Conservation (phyloP, 2,797 vertebrate species). For the Brachymystax lenok region DNA sequence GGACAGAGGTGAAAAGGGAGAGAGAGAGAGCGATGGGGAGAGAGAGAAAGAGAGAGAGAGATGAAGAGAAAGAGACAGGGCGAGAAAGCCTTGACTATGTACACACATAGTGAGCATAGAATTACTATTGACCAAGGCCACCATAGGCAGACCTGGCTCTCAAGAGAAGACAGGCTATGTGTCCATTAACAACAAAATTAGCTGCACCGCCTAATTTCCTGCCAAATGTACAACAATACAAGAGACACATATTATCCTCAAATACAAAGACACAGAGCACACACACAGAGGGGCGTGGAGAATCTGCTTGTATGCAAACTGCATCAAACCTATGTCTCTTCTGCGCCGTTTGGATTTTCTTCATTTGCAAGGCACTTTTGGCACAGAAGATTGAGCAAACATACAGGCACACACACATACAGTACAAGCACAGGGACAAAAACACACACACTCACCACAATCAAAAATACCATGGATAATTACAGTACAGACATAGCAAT, state of each 20-base stretch:
- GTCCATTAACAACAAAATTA: background rate
- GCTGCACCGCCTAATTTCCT: no score
- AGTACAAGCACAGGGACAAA: background rate
- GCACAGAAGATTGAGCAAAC: background rate
- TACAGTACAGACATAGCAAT: slow-evolving; percentile 36
- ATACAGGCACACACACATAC: background rate
- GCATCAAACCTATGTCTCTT: background rate
- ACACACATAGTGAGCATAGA: no score
- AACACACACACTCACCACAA: background rate
- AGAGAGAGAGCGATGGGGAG: no score
- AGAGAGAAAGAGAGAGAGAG: no score
- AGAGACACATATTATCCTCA: no score
- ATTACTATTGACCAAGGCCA: no score
- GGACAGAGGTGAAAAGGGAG: background rate
- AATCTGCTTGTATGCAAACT: background rate
- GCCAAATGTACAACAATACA: no score
- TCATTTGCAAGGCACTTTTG: background rate
- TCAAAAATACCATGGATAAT: slow-evolving; percentile 44
- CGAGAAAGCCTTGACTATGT: no score
- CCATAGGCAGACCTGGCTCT: no score
- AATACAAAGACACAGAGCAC: background rate
- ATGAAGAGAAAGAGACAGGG: no score
- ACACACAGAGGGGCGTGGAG: background rate
- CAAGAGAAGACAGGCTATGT: slow-evolving; percentile 16
- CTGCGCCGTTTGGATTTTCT: background rate